A percentile compares a stretch with the other conserved stretches of the same genome.
These are phyloP conservation scores for Spodoptera exigua DNA, from an alignment of 2,888 invertebrate genomes.

Conservation along the genomic window DNA sequence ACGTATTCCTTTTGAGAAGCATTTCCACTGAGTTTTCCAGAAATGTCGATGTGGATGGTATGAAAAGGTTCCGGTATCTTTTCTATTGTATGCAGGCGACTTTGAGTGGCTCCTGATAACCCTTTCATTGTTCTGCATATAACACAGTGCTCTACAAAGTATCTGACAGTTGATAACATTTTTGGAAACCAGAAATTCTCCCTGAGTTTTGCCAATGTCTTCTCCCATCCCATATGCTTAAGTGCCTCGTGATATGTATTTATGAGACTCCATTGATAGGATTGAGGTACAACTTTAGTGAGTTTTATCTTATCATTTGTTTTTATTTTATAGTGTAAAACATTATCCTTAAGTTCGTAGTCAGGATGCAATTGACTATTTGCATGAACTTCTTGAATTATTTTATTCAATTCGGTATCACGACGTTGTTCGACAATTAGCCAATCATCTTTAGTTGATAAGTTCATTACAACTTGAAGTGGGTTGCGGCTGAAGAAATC, in stretches of 20 bases:
- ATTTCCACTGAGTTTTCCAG: slow-evolving; percentile 22
- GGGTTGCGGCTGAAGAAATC: slow-evolving; percentile 6
- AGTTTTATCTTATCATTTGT: background rate
- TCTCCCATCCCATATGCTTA: slow-evolving; percentile 44
- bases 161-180: slow-evolving; percentile 31
- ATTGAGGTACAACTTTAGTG: slow-evolving; percentile 1
- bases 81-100: slow-evolving; percentile 15
- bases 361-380: background rate
- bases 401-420: slow-evolving; percentile 28
- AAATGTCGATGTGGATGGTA: slow-evolving; percentile 29
- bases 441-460: slow-evolving; percentile 30
- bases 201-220: slow-evolving; percentile 37
- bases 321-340: background rate
- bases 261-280: slow-evolving; percentile 44
- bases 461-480: slow-evolving; percentile 1
- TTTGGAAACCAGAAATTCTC: slow-evolving; percentile 44
- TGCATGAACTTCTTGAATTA: slow-evolving; percentile 1
- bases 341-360: background rate
- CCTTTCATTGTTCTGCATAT: slow-evolving; percentile 26
- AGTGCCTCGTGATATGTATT: slow-evolving; percentile 39
- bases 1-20: slow-evolving; percentile 8
- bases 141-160: slow-evolving; percentile 30
- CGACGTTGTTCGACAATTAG: slow-evolving; percentile 43
- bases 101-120: slow-evolving; percentile 21
- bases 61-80: slow-evolving; percentile 17